phyloP scores from a whole-genome alignment of 2,888 invertebrate species.

The Nesidiocoris tenuis region DNA sequence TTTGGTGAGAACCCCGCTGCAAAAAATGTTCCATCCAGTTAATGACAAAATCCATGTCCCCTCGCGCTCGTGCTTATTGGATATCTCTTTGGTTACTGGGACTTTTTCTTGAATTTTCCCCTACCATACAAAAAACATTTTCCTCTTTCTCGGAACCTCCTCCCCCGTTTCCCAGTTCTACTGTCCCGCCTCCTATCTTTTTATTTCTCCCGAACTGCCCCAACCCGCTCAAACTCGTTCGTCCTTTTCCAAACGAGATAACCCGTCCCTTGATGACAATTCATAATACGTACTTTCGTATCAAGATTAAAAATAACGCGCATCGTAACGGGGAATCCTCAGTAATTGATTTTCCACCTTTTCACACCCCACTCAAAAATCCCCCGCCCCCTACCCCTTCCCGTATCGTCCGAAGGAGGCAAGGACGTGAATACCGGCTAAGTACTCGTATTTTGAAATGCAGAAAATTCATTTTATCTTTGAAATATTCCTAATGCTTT shows the following conservation, averaged over 20 bases:
- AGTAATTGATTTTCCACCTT: slow-evolving; percentile 14
- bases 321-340: no score
- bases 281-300: slow-evolving; percentile 15
- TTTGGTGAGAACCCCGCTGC: slow-evolving; percentile 7
- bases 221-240: background rate
- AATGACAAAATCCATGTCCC: slow-evolving; percentile 45
- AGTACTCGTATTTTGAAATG: no score
- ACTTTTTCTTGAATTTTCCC: slow-evolving; percentile 27
- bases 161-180: background rate
- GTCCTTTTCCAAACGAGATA: slow-evolving; percentile 16
- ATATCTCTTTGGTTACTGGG: slow-evolving; percentile 37
- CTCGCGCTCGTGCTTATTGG: slow-evolving; percentile 41
- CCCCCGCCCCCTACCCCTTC: background rate
- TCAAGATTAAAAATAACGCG: slow-evolving; percentile 4
- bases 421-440: no score
- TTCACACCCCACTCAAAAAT: background rate
- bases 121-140: background rate
- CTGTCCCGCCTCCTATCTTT: background rate
- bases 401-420: no score
- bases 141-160: background rate
- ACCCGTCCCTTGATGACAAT: slow-evolving; percentile 11
- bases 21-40: slow-evolving; percentile 44
- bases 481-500: no score
- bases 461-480: no score
- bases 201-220: background rate